A percentile compares a stretch with the other conserved stretches of the same genome.
Conservation (phyloP, 2,797 vertebrate genomes). For the Gadopsis marmoratus region DNA sequence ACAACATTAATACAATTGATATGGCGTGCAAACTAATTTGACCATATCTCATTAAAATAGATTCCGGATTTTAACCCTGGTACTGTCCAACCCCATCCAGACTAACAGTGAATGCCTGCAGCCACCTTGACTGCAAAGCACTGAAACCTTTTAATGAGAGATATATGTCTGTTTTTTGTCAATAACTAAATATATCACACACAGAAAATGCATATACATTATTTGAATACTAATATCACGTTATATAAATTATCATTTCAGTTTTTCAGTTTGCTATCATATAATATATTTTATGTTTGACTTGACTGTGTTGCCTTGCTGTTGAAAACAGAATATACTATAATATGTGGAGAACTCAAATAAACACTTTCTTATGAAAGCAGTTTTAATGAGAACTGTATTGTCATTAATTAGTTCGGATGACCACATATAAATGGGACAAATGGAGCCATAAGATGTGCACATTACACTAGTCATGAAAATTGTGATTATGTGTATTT, state of each 20-base stretch:
- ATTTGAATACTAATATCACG: conserved; percentile 68
- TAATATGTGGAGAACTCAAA: conserved; percentile 65
- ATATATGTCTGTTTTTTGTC: conserved; percentile 49
- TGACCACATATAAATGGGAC: conserved; percentile 59
- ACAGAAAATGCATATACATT: conserved; percentile 50
- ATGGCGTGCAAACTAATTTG: conserved; percentile 37
- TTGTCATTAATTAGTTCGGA: conserved; percentile 62
- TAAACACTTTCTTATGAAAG: conserved; percentile 66
- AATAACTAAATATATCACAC: conserved; percentile 58
- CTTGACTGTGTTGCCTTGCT: conserved; percentile 56
- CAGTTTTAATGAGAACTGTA: conserved; percentile 59
- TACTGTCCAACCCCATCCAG: conserved; percentile 26
- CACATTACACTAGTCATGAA: conserved; percentile 39
- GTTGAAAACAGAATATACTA: conserved; percentile 81
- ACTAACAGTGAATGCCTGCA: conserved; percentile 46
- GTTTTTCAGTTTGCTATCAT: conserved; percentile 40
- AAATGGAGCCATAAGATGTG: conserved; percentile 54
- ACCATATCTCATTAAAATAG: conserved; percentile 60
- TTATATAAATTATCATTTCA: conserved; percentile 53
- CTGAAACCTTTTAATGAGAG: conserved; percentile 55
- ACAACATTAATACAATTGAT: conserved; percentile 50
- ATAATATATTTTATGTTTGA: conserved; percentile 66
- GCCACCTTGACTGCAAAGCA: conserved; percentile 36
- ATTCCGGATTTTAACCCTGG: conserved; percentile 40
- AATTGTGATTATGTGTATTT: conserved; percentile 47